Percentiles rank a stretch among this genome's conserved stretches.
These are phyloP conservation scores for Galerucella pusilla DNA, from an alignment of 2,888 invertebrate genomes.

Conservation along the genomic window DNA sequence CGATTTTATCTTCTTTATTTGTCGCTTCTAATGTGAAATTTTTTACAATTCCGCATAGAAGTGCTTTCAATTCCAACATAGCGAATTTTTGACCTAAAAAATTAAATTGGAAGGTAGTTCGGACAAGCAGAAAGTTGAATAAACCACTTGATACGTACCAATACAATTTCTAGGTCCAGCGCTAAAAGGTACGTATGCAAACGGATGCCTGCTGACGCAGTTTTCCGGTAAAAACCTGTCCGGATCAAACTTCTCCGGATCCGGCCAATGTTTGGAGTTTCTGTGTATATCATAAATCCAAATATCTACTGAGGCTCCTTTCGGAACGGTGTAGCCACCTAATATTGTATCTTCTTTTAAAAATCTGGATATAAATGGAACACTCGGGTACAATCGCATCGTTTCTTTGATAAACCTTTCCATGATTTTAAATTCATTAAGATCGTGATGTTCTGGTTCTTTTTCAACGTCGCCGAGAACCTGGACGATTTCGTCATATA, in stretches of 20 bases:
- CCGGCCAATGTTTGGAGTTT: constrained; percentile 71
- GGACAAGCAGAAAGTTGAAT: background rate
- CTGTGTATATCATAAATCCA: constrained; percentile 74
- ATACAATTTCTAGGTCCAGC: constrained; percentile 78
- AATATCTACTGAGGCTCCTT: constrained; percentile 67
- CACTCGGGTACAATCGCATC: constrained; percentile 61
- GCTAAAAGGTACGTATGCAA: constrained; percentile 75
- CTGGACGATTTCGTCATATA: constrained; percentile 50
- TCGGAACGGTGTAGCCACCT: constrained; percentile 64
- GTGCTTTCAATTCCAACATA: constrained; percentile 72
- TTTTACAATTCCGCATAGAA: constrained; percentile 68
- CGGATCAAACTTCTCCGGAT: constrained; percentile 76
- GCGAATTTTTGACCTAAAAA: constrained; percentile 75
- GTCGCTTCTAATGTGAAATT: constrained; percentile 68
- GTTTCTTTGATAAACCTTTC: constrained; percentile 62
- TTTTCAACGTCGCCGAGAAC: constrained; percentile 49
- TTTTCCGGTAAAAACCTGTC: constrained; percentile 77
- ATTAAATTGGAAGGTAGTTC: background rate
- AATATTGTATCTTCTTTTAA: constrained; percentile 52
- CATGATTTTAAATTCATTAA: constrained; percentile 60
- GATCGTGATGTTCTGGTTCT: constrained; percentile 54
- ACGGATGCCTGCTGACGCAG: constrained; percentile 69
- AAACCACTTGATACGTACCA: constrained; percentile 63
- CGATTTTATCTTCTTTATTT: constrained; percentile 65
- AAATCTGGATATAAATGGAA: constrained; percentile 58